phyloP scores from a whole-genome alignment of 2,797 vertebrate species.

The Rhabdomys pumilio region DNA sequence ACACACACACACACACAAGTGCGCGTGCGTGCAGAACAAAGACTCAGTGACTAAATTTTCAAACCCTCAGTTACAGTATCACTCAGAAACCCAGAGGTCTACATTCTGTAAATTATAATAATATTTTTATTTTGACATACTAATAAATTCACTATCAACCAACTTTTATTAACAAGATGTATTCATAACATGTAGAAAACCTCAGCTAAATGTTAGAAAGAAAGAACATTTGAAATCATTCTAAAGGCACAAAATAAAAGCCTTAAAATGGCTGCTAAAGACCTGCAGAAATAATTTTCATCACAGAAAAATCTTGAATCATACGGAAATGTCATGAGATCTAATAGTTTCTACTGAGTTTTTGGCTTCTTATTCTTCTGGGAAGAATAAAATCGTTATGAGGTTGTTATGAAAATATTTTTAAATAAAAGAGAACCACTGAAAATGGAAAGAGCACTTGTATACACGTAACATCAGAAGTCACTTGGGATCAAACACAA shows the following conservation, averaged over 20 bases:
- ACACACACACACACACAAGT: too few species aligned
- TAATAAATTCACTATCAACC: neutral
- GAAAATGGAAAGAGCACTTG: constrained; percentile 73
- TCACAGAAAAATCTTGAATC: neutral
- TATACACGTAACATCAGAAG: constrained; percentile 77
- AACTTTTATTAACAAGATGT: neutral
- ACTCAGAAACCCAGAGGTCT: neutral
- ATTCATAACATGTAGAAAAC: constrained; percentile 10
- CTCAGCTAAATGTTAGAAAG: constrained; percentile 2
- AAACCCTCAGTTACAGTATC: neutral
- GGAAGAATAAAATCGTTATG: constrained; percentile 47
- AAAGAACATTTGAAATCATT: neutral
- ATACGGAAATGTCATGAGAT: neutral
- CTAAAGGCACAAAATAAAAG: neutral
- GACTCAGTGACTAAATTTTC: neutral
- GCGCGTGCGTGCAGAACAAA: too few species aligned
- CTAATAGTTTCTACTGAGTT: neutral
- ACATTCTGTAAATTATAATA: neutral
- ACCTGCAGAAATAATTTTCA: constrained; percentile 12
- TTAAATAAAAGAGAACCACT: constrained; percentile 75
- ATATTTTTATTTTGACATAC: neutral
- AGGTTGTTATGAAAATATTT: constrained; percentile 64
- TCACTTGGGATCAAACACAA: constrained; percentile 91
- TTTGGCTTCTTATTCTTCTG: neutral
- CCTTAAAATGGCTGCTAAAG: constrained; percentile 29